Evolutionary conservation across 1,140 invertebrate genomes (phyloP).

Genomic region (Venturia canescens): DNA sequence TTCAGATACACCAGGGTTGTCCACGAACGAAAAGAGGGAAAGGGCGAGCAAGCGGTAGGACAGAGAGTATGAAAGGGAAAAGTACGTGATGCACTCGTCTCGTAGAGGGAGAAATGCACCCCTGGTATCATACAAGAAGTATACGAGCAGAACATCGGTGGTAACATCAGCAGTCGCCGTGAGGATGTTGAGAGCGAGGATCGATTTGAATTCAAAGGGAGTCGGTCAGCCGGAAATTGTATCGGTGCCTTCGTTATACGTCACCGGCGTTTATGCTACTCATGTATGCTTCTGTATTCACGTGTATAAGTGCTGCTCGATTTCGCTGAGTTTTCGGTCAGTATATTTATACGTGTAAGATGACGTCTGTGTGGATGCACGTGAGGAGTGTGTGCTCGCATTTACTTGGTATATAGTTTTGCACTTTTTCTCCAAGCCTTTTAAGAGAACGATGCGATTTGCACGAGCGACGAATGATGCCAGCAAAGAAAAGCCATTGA

Average conservation of each 20-base stretch:
- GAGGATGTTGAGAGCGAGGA: slow-evolving; percentile 24
- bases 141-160: slow-evolving; percentile 2
- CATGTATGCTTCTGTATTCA: background rate
- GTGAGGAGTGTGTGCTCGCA: background rate
- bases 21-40: background rate
- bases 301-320: background rate
- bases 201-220: slow-evolving; percentile 46
- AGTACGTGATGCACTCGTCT: slow-evolving; percentile 2
- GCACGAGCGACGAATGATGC: slow-evolving; percentile 28
- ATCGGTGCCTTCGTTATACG: slow-evolving; percentile 49
- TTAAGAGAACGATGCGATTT: slow-evolving; percentile 30
- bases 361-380: background rate
- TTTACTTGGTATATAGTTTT: too few relatives aligned
- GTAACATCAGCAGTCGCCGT: background rate
- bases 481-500: background rate
- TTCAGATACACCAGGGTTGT: background rate
- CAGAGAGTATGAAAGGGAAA: background rate
- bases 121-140: slow-evolving; percentile 11
- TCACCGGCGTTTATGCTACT: slow-evolving; percentile 35
- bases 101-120: background rate
- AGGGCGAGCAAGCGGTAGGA: background rate
- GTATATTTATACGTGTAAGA: too few relatives aligned
- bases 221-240: slow-evolving; percentile 49
- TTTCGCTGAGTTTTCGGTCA: background rate
- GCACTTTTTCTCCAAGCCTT: background rate